Evolutionary conservation across 2,113 vertebrate genomes (phyloP), one percentile per base, ranked within the genome.

Genomic region (Entelurus aequoreus): DNA sequence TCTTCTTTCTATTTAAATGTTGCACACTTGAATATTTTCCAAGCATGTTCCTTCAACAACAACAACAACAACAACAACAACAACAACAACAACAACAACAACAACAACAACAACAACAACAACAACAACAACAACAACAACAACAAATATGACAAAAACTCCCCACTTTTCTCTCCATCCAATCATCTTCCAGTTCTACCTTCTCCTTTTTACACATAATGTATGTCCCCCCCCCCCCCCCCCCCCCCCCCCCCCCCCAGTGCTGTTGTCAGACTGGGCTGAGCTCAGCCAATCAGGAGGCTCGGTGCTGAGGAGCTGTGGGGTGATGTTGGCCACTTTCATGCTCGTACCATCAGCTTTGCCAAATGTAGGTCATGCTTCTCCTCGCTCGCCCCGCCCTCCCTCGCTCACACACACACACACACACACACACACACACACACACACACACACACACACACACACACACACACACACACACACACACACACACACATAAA

Each of bases 301-400:
- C 84, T 80, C 76, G 64, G 71, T 76, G 84, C 81, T 79, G 79
- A 74, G 73, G 75, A 84, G 82, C 79, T 84, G 80, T 88, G 79
- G 83, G 84, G 87, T 84, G 86, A 88, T 88, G 85, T 86, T 83
- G 90, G 89, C 88, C 86, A 88, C 84, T 88, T 90, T 89, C 86
- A 87, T 77, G 78, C 86, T 84, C 82, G 80, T 88, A 88, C 75
- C 80, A 81, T 80, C 82, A 88, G 87, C 88, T 84, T 84, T 82
- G 79, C 79, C 76, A 82, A 91, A 91, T 90, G 87, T 88, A 91
- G 89, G 89, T 91, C 90, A 92, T 78, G 84, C 79, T 76, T 83
- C 78, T 79, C 70, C 70, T 56, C 62, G 66, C 79, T 74, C 69
- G 69, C 53, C 68, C 67, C 61, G 72, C 57, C 76, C 67, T 59